Evolutionary conservation across 2,797 vertebrate genomes (phyloP).

Genomic region (Hippopotamyrus pictus): DNA sequence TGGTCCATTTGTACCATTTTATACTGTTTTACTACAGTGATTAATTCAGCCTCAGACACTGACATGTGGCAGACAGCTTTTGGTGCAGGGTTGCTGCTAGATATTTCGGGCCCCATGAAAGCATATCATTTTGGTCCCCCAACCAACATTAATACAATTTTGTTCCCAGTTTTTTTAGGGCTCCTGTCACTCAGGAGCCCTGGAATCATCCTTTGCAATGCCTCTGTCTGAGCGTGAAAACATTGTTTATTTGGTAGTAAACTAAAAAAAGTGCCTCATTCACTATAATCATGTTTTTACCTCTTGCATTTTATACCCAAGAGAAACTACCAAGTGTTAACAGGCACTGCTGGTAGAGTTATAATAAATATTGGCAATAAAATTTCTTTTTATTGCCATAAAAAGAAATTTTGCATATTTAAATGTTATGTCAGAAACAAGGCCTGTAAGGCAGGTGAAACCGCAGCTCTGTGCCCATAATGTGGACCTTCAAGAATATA

Average conservation of each 20-base stretch:
- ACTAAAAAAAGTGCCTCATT: background rate
- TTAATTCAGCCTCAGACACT: background rate
- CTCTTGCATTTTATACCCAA: background rate
- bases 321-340: background rate
- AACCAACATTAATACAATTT: background rate
- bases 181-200: background rate
- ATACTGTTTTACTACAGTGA: background rate
- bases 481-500: background rate
- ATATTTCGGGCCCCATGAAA: background rate
- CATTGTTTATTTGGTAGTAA: background rate
- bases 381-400: too few relatives aligned
- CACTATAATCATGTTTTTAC: background rate
- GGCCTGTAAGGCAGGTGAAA: background rate
- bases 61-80: background rate
- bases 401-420: background rate
- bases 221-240: background rate
- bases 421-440: background rate
- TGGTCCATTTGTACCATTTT: background rate
- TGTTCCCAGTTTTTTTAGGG: background rate
- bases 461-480: background rate
- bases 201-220: background rate
- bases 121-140: background rate
- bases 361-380: background rate
- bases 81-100: background rate
- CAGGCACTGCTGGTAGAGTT: background rate